Evolutionary conservation across 2,113 vertebrate species (phyloP).

Genomic region (Clinocottus analis): DNA sequence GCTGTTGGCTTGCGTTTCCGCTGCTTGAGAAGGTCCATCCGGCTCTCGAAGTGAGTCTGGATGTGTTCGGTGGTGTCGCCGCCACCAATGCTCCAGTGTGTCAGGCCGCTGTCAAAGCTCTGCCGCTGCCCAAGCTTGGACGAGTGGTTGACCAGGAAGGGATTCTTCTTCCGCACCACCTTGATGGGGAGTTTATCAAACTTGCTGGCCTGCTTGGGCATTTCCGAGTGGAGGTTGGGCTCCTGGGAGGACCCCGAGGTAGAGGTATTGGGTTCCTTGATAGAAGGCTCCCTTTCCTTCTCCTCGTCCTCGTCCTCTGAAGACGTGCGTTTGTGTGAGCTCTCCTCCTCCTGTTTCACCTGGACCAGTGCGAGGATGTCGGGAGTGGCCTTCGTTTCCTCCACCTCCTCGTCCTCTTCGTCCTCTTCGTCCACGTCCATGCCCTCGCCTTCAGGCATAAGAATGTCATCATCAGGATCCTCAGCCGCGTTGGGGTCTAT

Average conservation of each 20-base stretch:
- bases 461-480: conserved; percentile 85
- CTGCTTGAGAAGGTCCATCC: conserved; percentile 83
- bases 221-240: conserved; percentile 80
- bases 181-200: conserved; percentile 97
- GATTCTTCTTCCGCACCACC: conserved; percentile 93
- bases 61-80: conserved; percentile 99
- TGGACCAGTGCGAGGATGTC: conserved; percentile 46
- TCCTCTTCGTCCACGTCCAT: conserved; percentile 81
- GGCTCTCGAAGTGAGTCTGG: conserved; percentile 98
- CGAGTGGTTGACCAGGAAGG: conserved; percentile 89
- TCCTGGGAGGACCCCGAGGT: conserved; percentile 69
- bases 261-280: conserved; percentile 64
- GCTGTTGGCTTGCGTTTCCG: conserved; percentile 79
- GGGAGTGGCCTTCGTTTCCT: conserved; percentile 66
- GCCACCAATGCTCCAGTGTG: conserved; percentile 98
- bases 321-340: conserved; percentile 57
- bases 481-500: conserved; percentile 90
- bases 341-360: conserved; percentile 79
- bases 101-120: conserved; percentile 94
- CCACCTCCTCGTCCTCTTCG: conserved; percentile 80
- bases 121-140: conserved; percentile 92
- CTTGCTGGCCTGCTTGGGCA: conserved; percentile 91
- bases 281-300: conserved; percentile 55
- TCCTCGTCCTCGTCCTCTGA: conserved; percentile 70
- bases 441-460: conserved; percentile 84